Percentiles rank a stretch among this genome's conserved stretches.
Evolutionary conservation across 2,113 vertebrate genomes (phyloP).

Genomic region (Podarcis raffonei): DNA sequence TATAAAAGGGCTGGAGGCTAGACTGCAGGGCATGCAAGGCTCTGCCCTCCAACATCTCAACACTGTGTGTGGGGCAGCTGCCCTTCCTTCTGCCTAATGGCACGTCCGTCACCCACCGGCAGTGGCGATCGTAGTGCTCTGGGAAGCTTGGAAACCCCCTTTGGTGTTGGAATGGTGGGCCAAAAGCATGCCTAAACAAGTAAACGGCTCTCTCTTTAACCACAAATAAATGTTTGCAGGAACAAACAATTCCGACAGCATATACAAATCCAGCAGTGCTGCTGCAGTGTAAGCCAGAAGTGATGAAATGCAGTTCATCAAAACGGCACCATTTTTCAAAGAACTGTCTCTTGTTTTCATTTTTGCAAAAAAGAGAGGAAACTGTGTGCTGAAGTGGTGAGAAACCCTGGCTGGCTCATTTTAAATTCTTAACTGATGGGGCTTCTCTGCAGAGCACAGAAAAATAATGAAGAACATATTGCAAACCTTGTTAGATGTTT

Average conservation of each 20-base stretch:
- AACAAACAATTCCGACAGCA: not conserved
- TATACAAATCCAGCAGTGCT: conserved; percentile 2
- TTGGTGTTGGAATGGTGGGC: too few species aligned
- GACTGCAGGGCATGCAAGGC: too few species aligned
- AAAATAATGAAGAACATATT: conserved; percentile 51
- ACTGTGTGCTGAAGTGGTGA: conserved; percentile 45
- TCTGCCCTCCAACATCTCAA: too few species aligned
- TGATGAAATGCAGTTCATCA: not conserved
- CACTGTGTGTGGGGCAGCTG: too few species aligned
- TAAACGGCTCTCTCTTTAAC: not conserved
- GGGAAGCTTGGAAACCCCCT: too few species aligned
- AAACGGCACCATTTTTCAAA: conserved; percentile 38
- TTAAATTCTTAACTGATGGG: conserved; percentile 49
- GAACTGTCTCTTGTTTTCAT: conserved; percentile 31
- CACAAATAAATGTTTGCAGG: not conserved
- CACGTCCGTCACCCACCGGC: too few species aligned
- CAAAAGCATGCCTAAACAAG: too few species aligned
- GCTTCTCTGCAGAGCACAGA: conserved; percentile 43
- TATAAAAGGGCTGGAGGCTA: too few species aligned
- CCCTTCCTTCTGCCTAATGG: too few species aligned
- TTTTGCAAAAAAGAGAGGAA: conserved; percentile 34
- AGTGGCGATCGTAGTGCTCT: too few species aligned
- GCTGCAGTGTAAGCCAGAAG: not conserved
- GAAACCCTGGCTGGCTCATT: conserved; percentile 47
- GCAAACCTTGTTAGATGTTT: conserved; percentile 63